Conservation (phyloP, 1,140 invertebrate genomes). For the Bombus vancouverensis region DNA sequence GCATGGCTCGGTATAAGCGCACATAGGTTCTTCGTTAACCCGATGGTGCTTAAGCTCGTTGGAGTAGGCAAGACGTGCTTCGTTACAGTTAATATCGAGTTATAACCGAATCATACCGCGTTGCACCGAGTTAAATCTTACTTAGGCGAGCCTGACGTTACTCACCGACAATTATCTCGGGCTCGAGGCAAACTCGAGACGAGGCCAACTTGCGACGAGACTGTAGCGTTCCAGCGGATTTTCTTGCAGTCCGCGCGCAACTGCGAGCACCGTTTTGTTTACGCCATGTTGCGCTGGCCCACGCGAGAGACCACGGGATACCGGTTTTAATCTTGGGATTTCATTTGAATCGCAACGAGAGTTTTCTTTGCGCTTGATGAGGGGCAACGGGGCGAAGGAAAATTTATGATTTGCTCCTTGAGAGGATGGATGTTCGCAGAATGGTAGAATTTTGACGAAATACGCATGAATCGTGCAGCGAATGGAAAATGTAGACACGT, state of each 20-base stretch:
- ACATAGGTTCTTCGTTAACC: conserved; percentile 65
- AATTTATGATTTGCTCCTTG: neutral
- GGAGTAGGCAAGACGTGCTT: conserved; percentile 59
- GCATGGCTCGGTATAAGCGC: conserved; percentile 38
- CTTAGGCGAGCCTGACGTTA: conserved; percentile 57
- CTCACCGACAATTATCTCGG: conserved; percentile 56
- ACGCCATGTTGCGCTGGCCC: neutral
- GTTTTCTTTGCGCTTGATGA: neutral
- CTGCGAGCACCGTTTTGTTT: conserved; percentile 15
- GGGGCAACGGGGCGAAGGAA: too few species aligned
- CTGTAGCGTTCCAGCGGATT: neutral
- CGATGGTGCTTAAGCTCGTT: conserved; percentile 45
- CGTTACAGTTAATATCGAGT: conserved; percentile 68
- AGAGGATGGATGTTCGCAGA: neutral
- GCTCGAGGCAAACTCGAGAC: conserved; percentile 33
- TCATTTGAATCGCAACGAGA: conserved; percentile 15
- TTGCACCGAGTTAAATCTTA: conserved; percentile 62
- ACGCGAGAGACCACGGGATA: neutral
- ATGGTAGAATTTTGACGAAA: too few species aligned
- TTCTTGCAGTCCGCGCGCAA: neutral
- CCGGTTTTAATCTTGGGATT: conserved; percentile 29
- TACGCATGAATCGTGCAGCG: too few species aligned
- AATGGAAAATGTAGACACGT: neutral
- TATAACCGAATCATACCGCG: conserved; percentile 65
- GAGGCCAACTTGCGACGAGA: conserved; percentile 16